Evolutionary conservation across 2,888 invertebrate species (phyloP), one percentile per base, ranked within the genome.

Genomic region (Microplitis manilae): DNA sequence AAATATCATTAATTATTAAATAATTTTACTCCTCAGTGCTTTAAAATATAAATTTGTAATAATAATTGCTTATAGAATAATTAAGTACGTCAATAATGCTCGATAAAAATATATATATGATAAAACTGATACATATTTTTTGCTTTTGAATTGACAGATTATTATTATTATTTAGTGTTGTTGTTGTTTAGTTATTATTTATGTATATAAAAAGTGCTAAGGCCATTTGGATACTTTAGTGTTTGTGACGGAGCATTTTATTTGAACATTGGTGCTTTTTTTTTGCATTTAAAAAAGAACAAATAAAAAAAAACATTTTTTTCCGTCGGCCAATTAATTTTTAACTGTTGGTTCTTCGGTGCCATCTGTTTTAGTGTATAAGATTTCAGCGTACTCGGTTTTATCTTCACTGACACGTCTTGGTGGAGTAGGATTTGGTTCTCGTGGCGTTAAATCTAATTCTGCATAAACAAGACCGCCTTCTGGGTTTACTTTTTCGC

Each of bases 311-410:
- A 61, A 9, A 17, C 65, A 30, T 15, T 20, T 30, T 30, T 30
- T 30, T 30, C 30, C 30, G 30, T 30, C 30, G 30, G 4, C 30
- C 2, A 39, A 73, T 80, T 87, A 87, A 82, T 89, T 85, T 60
- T 84, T 83, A 20, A 83, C 78, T 8, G 77, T 73, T 15, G 81
- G 77, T 13, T 83, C 67, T 50, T 82, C 82, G 61, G 86, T 86
- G 39, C 91, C 91, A 1, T 89, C 92, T 5, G 91, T 89, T 79
- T 93, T 93, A 0, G 93, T 92, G 90, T 96, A 96, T 0, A 96
- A 93, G 76, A 96, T 96, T 89, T 96, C 96, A 0, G 96, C 96
- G 88, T 96, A 96, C 84, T 94, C 94, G 2, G 94, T 94, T 86
- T 93, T 92, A 81, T 93, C 94, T 1, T 94, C 93, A 85, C 91